Evolutionary conservation across 2,113 vertebrate genomes (phyloP), one percentile per base, ranked within the genome.

Genomic region (Mola mola): DNA sequence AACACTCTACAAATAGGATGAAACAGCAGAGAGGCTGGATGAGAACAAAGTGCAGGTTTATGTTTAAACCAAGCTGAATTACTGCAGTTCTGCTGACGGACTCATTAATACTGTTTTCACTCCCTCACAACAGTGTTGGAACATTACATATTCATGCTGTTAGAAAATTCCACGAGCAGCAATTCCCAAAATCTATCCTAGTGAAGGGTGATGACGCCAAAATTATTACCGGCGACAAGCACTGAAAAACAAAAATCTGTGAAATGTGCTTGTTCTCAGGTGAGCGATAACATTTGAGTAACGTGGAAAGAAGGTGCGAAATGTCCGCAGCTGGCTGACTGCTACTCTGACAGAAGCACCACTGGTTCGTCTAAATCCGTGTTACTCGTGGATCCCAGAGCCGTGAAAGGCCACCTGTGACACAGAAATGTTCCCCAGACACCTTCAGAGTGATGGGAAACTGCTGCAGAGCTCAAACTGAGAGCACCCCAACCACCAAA

Each of bases 241-340:
- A 70, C 63, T 75, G 63, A 60, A 44, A n/a, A 21, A 8, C 4
- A 19, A 46, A 12, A 17, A 2, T n/a, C 3, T 17, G 28, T 1
- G 28, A 9, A 16, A 40, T 16, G 2, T 21, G 5, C 16, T 13
- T 48, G n/a, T 20, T 28, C 15, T 29, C 15, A 28, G 15, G 4
- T 48, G 0, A 22, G 41, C 16, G 37, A 8, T 13, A n/a, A n/a
- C n/a, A 38, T 38, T 20, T 1, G 48, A 78, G 72, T 25, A 63
- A 44, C 60, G 24, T 53, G 67, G 57, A 72, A 63, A 82, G 47
- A 64, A 59, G 81, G 53, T 79, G 84, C 66, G 50, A 34, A 10
- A n/a, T 79, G 58, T 70, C 51, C 78, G 88, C 91, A 93, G 92
- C 87, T 92, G 91, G 87, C 78, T 86, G 90, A 91, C 92, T 92